Evolutionary conservation across 2,797 vertebrate species (phyloP), one percentile per base, ranked within the genome.

Genomic region (Eulemur mongoz): DNA sequence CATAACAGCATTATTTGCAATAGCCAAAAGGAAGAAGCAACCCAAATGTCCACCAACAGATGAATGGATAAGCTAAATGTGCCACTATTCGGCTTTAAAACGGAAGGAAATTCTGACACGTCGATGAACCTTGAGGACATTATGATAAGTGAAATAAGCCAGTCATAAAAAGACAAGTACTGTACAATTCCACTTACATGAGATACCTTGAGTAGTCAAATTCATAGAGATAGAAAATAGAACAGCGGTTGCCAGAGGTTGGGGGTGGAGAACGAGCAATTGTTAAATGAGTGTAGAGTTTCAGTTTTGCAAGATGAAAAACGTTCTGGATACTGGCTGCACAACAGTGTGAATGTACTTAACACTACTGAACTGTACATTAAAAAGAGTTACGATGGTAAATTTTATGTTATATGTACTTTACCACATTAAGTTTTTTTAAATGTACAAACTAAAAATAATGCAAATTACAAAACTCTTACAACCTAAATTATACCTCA

Each of bases 271-370:
- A 48, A 52, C 0, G 13, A 27, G 50, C 10, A 76, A 40, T 13
- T 45, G 40, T 57, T 72, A 45, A 22, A 43, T 30, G 65, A n/a
- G 23, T 32, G 25, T 2, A 61, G 59, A 96, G 10, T 30, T 54
- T 63, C 69, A 80, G n/a, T 87, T 89, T 76, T 90, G 35, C 17
- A 93, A 96, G 70, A 75, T 11, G 35, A 93, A 90, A 69, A 70
- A 43, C 84, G 52, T 48, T 50, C 84, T 67, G 35, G 43, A 84
- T 88, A 30, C 22, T 30, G n/a, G 40, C 0, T 86, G 57, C 2
- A 78, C 30, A 23, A 61, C 45, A 78, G 10, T 3, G 65, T 48
- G 67, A 86, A 82, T 52, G 35, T 76, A 72, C 11, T 65, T 81
- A 81, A 72, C 32, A 76, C 6, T n/a, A 50, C 25, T 45, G 25